phyloP scores from a whole-genome alignment of 1,140 invertebrate species.

The Hypothenemus hampei region DNA sequence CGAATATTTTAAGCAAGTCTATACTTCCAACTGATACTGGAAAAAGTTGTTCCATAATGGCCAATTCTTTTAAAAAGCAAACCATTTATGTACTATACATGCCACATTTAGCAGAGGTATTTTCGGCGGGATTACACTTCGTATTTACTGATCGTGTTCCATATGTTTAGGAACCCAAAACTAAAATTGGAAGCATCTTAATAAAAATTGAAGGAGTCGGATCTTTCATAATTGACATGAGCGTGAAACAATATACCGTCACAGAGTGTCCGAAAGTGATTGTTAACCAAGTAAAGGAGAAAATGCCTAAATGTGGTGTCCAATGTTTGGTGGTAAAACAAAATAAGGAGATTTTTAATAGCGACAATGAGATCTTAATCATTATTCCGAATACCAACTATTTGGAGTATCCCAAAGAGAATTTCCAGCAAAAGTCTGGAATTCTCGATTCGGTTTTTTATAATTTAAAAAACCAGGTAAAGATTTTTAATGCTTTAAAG shows the following conservation, averaged over 20 bases:
- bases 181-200: constrained; percentile 19
- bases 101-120: not conserved
- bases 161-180: constrained; percentile 7
- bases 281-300: constrained; percentile 23
- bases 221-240: constrained; percentile 25
- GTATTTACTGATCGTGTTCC: not conserved
- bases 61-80: constrained; percentile 11
- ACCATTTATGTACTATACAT: not conserved
- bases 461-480: constrained; percentile 4
- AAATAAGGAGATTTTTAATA: constrained; percentile 21
- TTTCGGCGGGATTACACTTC: not conserved
- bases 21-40: constrained; percentile 25
- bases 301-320: constrained; percentile 17
- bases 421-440: constrained; percentile 15
- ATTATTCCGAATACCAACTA: constrained; percentile 11
- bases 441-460: constrained; percentile 2
- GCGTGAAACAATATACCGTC: constrained; percentile 27
- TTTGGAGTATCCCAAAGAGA: constrained; percentile 29
- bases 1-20: constrained; percentile 24
- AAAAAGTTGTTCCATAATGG: constrained; percentile 11
- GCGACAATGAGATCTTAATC: constrained; percentile 15
- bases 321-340: constrained; percentile 22
- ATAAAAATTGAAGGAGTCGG: constrained; percentile 29
- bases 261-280: constrained; percentile 22
- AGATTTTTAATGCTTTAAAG: constrained; percentile 14